These are phyloP conservation scores for Oxytorus armatus DNA, from an alignment of 2,888 invertebrate genomes.

Conservation along the genomic window DNA sequence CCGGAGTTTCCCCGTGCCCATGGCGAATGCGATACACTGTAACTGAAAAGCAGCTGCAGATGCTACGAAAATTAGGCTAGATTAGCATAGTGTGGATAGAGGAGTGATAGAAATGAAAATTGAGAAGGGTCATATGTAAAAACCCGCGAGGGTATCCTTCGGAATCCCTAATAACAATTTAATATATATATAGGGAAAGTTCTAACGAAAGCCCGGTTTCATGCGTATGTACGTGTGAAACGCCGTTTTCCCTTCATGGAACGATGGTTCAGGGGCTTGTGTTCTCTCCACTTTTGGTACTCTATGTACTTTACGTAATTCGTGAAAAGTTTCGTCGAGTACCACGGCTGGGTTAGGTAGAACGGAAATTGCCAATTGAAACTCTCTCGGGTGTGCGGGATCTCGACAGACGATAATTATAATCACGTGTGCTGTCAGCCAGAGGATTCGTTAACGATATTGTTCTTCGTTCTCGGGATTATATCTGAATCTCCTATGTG, in stretches of 20 bases:
- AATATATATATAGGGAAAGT: neutral
- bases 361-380: constrained; percentile 65
- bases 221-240: neutral
- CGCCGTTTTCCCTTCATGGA: constrained; percentile 18
- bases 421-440: constrained; percentile 40
- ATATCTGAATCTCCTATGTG: neutral
- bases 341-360: constrained; percentile 30
- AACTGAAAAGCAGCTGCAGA: too few relatives aligned
- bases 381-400: constrained; percentile 48
- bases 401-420: constrained; percentile 54
- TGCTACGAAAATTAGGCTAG: too few relatives aligned
- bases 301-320: constrained; percentile 18
- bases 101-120: too few relatives aligned
- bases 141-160: too few relatives aligned
- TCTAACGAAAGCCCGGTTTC: constrained; percentile 6
- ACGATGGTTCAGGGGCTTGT: neutral
- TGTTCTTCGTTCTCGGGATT: constrained; percentile 28
- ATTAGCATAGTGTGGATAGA: too few relatives aligned
- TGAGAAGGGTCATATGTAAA: too few relatives aligned
- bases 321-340: constrained; percentile 51
- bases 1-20: too few relatives aligned
- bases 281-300: constrained; percentile 32
- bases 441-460: constrained; percentile 45
- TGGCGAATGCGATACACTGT: too few relatives aligned
- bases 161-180: too few relatives aligned